Base-by-base conservation (phyloP, 2,797 vertebrate species). In the Gymnoscopelus braueri region DNA sequence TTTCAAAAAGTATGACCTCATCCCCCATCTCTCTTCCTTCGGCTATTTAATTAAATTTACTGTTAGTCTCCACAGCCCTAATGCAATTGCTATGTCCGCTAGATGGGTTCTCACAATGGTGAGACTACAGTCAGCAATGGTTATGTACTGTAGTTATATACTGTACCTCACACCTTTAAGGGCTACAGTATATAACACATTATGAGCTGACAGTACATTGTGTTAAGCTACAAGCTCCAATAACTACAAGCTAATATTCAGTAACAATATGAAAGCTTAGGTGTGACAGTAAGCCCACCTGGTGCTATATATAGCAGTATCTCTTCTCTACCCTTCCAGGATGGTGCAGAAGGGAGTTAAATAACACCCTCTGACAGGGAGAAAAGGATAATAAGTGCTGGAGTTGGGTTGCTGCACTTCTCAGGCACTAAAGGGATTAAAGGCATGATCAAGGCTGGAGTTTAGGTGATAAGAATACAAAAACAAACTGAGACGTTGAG, bases 361-460 rank as follows among this genome's bases (percentile, higher is more conserved):
- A 15, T 51, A 15, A 51, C 50, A 51, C 50, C 50, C 12, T 51
- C n/a, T 51, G 12, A 14, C 50, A 15, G 50, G 14, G 4, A 78
- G 53, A 55, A 39, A 69, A 59, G 80, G 61, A 79, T 77, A 69
- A 84, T 75, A 62, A 75, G 72, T 70, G 77, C 77, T 76, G 53
- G 69, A 75, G 79, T 80, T 85, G 81, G 52, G 52, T 64, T 74
- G 47, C 79, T 65, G 53, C 51, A 67, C 74, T 75, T 80, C 79
- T 79, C 69, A 73, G 14, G 53, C 75, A 57, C 85, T 87, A 84
- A 88, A 83, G 73, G 85, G 87, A 88, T 89, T 89, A 85, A 60
- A 57, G 59, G 55, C 65, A 60, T 52, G 70, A 83, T 86, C 81
- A 78, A 82, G 83, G 82, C 86, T 88, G 88, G 73, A 71, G 70